Evolutionary conservation across 1,140 invertebrate species (phyloP).

Genomic region (Periplaneta americana): DNA sequence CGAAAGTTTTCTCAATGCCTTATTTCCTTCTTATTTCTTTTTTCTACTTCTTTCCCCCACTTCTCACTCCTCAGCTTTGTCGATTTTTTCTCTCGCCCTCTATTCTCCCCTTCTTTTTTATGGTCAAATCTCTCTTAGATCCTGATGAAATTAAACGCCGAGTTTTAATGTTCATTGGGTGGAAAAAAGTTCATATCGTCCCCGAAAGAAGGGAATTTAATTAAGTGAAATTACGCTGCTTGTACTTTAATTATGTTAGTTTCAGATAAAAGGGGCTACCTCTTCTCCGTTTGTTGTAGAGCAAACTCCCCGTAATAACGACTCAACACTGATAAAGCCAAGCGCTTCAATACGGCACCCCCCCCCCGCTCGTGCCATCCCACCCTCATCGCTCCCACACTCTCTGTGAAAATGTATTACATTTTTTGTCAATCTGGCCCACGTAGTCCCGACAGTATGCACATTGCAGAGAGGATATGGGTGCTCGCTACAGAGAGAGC

Average conservation of each 20-base stretch:
- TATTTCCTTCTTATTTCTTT: neutral
- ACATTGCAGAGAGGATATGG: neutral
- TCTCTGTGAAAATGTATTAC: conserved; percentile 17
- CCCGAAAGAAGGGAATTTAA: conserved; percentile 45
- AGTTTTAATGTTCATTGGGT: conserved; percentile 42
- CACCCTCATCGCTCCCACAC: neutral
- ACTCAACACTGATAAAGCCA: conserved; percentile 20
- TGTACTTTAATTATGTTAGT: conserved; percentile 48
- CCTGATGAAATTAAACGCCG: conserved; percentile 44
- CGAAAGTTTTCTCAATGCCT: conserved; percentile 1
- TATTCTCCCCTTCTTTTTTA: conserved; percentile 35
- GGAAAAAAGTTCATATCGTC: conserved; percentile 41
- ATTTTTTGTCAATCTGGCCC: conserved; percentile 19
- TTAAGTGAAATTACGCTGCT: conserved; percentile 48
- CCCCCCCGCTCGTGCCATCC: neutral
- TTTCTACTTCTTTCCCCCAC: neutral
- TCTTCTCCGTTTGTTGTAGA: conserved; percentile 21
- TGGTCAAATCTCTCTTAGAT: conserved; percentile 40
- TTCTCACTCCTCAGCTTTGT: neutral
- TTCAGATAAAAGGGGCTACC: conserved; percentile 32
- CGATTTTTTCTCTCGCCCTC: conserved; percentile 1
- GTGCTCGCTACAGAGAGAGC: no score
- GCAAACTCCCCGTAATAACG: conserved; percentile 7
- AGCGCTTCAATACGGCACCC: conserved; percentile 7
- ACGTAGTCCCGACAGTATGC: neutral